These are phyloP conservation scores for Liodrosophila aerea DNA, from an alignment of 2,888 invertebrate species.

Conservation along the genomic window DNA sequence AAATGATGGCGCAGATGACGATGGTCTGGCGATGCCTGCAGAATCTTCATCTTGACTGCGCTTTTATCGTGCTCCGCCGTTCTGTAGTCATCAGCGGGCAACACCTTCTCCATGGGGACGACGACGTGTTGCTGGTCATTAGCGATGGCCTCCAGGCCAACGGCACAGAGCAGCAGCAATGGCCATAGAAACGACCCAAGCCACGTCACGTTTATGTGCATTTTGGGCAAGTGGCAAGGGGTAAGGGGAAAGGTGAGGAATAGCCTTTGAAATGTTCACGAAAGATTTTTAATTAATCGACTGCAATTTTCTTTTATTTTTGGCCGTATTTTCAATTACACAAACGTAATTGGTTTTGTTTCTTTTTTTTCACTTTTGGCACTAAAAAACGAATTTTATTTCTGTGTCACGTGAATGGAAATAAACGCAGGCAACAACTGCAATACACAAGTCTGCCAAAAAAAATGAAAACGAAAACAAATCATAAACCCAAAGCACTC, in stretches of 20 bases:
- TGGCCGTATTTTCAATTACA: slow-evolving; percentile 15
- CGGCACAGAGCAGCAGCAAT: slow-evolving; percentile 13
- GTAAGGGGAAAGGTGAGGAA: background rate
- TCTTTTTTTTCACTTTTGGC: no score
- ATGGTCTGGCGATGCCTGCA: slow-evolving; percentile 15
- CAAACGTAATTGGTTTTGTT: no score
- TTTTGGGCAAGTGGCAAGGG: slow-evolving; percentile 23
- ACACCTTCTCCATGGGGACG: slow-evolving; percentile 49
- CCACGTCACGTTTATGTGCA: slow-evolving; percentile 28
- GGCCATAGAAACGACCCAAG: slow-evolving; percentile 6
- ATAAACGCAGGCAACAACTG: background rate
- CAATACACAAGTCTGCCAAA: no score
- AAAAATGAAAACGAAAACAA: no score
- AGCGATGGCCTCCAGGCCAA: slow-evolving; percentile 35
- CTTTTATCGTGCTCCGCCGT: slow-evolving; percentile 54
- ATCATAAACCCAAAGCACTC: slow-evolving; percentile 7
- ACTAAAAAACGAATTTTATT: background rate
- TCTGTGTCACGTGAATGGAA: slow-evolving; percentile 2
- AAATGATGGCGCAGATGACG: slow-evolving; percentile 35
- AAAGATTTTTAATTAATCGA: slow-evolving; percentile 33
- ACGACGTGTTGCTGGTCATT: slow-evolving; percentile 51
- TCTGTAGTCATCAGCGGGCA: slow-evolving; percentile 39
- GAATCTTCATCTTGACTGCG: slow-evolving; percentile 39
- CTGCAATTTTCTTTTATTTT: background rate
- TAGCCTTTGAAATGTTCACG: slow-evolving; percentile 1